phyloP scores from a whole-genome alignment of 2,797 vertebrate species.

The Diceros bicornis region DNA sequence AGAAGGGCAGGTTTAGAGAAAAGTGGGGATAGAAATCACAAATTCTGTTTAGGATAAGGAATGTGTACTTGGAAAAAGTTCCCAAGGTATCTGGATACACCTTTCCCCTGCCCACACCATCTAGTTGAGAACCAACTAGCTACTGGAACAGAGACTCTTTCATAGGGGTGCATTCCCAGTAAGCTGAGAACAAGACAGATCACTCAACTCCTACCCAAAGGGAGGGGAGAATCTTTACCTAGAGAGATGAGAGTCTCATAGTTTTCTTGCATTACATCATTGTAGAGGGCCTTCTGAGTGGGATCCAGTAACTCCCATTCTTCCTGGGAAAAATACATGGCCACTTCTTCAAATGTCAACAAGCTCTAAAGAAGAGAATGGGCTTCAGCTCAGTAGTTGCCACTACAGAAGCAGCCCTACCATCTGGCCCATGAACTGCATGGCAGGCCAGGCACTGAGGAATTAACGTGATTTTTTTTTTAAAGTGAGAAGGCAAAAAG shows the following conservation, averaged over 20 bases:
- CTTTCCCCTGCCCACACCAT: neutral
- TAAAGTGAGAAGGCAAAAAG: neutral
- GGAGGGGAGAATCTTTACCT: slow-evolving; percentile 50
- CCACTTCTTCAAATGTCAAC: slow-evolving; percentile 83
- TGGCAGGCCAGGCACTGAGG: neutral
- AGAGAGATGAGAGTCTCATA: slow-evolving; percentile 55
- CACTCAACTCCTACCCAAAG: neutral
- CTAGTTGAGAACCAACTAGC: neutral
- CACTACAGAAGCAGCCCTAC: neutral
- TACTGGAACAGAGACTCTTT: neutral
- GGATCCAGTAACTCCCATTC: slow-evolving; percentile 79
- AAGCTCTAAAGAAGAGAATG: slow-evolving; percentile 76
- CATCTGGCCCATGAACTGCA: neutral
- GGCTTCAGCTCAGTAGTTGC: slow-evolving; percentile 27
- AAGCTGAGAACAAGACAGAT: neutral
- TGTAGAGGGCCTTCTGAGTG: slow-evolving; percentile 79
- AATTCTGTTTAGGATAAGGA: neutral
- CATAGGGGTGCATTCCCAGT: neutral
- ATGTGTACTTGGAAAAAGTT: neutral
- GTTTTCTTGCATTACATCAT: slow-evolving; percentile 48
- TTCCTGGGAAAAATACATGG: slow-evolving; percentile 82
- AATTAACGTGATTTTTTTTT: neutral
- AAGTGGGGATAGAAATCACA: neutral
- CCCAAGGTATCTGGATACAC: neutral
- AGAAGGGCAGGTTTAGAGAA: neutral